These are phyloP conservation scores for Eupithecia subfuscata DNA, from an alignment of 2,888 invertebrate genomes.

Conservation along the genomic window DNA sequence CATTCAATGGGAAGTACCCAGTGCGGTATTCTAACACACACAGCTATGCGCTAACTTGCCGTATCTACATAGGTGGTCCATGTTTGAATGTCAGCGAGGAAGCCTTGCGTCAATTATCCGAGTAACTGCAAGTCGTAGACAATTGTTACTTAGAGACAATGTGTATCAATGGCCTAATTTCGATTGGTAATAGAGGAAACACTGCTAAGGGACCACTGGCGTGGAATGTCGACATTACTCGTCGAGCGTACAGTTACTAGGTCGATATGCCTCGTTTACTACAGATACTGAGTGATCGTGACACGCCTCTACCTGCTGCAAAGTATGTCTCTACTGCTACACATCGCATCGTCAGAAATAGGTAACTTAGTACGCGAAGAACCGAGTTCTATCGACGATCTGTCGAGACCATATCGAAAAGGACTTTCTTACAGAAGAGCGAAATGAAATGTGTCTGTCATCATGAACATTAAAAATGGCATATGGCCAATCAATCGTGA, in stretches of 20 bases:
- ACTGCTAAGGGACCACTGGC: not conserved
- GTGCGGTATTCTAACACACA: not conserved
- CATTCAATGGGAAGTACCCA: no score
- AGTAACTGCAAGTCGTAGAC: not conserved
- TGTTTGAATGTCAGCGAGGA: not conserved
- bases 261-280: constrained; percentile 6
- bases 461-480: not conserved
- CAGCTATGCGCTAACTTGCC: not conserved
- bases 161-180: not conserved
- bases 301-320: not conserved
- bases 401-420: no score
- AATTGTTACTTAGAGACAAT: not conserved
- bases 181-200: not conserved
- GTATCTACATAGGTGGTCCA: not conserved
- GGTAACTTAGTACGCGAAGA: not conserved
- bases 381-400: not conserved
- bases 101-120: not conserved
- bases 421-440: not conserved
- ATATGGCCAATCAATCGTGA: not conserved
- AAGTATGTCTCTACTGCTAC: not conserved
- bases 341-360: not conserved
- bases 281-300: not conserved
- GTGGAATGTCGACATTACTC: not conserved
- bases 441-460: not conserved
- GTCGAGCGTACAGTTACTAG: constrained; percentile 3